phyloP scores from a whole-genome alignment of 2,113 vertebrate genomes.

The Anarrhichthys ocellatus region DNA sequence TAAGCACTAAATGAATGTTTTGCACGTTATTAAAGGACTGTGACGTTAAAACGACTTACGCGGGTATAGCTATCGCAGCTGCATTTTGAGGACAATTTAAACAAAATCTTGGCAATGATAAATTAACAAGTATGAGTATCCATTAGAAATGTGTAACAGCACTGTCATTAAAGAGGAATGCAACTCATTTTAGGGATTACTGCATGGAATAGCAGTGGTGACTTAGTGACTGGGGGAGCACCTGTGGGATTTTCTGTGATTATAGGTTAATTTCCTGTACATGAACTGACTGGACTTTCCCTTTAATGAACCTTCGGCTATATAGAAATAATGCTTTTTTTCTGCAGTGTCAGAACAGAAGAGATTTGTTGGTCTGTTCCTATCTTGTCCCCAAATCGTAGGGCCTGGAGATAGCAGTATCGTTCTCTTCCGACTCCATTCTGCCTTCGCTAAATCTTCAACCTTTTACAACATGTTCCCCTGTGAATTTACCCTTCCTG shows the following conservation, averaged over 20 bases:
- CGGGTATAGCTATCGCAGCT: not conserved
- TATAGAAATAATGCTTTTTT: not conserved
- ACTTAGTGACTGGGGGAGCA: constrained; percentile 1
- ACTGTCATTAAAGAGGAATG: constrained; percentile 28
- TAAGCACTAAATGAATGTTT: constrained; percentile 51
- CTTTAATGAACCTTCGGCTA: constrained; percentile 1
- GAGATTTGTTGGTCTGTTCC: not conserved
- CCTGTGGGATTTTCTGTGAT: constrained; percentile 10
- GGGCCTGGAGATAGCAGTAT: not conserved
- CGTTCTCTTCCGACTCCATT: constrained; percentile 1
- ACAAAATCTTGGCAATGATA: constrained; percentile 21
- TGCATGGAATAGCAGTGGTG: constrained; percentile 22
- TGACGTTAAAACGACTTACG: not conserved
- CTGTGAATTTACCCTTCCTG: constrained; percentile 24
- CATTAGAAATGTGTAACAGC: constrained; percentile 21
- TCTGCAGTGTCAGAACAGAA: not conserved
- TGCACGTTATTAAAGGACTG: constrained; percentile 26
- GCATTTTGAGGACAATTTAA: constrained; percentile 25
- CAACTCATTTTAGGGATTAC: constrained; percentile 28
- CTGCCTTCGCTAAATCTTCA: constrained; percentile 5
- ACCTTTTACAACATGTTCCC: constrained; percentile 27
- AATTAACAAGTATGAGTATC: constrained; percentile 16
- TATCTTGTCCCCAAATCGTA: constrained; percentile 1
- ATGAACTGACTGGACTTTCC: constrained; percentile 13
- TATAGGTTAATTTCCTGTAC: constrained; percentile 38